phyloP scores from a whole-genome alignment of 2,888 invertebrate genomes.

The Drosophila pullipes region DNA sequence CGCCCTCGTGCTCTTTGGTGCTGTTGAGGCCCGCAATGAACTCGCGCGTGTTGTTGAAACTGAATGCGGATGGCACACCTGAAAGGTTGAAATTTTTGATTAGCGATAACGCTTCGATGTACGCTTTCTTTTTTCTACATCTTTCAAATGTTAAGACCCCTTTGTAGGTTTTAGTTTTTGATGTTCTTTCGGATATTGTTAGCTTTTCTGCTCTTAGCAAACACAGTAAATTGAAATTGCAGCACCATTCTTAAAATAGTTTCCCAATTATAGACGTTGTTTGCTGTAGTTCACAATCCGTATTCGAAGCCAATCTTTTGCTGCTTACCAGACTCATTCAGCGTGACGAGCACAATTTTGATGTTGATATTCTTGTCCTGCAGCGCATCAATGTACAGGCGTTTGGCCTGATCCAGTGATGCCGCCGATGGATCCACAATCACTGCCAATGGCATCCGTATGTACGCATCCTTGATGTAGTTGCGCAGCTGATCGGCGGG shows the following conservation, averaged over 20 bases:
- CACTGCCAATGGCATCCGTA: constrained; percentile 85
- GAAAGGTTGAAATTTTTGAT: constrained; percentile 1
- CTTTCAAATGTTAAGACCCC: not conserved
- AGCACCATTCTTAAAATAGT: not conserved
- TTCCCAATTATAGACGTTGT: not conserved
- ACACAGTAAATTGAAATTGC: not conserved
- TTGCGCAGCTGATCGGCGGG: constrained; percentile 85
- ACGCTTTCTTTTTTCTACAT: not conserved
- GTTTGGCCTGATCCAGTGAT: constrained; percentile 83
- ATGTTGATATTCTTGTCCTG: constrained; percentile 83
- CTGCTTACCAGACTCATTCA: constrained; percentile 84
- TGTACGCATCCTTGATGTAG: constrained; percentile 85
- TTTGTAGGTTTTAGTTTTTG: not conserved
- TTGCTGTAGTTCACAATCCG: not conserved
- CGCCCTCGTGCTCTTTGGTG: constrained; percentile 84
- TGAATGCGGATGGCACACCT: constrained; percentile 84
- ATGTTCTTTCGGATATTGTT: not conserved
- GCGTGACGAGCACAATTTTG: constrained; percentile 84
- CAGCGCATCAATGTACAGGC: constrained; percentile 84
- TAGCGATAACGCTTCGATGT: not conserved
- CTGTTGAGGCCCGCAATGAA: constrained; percentile 85
- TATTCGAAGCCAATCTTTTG: not conserved
- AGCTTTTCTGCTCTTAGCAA: not conserved
- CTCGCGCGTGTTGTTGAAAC: constrained; percentile 84
- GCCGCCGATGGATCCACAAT: constrained; percentile 84